Base-by-base conservation (phyloP, 2,113 vertebrate species). In the Cryptomyrus ogoouensis region DNA sequence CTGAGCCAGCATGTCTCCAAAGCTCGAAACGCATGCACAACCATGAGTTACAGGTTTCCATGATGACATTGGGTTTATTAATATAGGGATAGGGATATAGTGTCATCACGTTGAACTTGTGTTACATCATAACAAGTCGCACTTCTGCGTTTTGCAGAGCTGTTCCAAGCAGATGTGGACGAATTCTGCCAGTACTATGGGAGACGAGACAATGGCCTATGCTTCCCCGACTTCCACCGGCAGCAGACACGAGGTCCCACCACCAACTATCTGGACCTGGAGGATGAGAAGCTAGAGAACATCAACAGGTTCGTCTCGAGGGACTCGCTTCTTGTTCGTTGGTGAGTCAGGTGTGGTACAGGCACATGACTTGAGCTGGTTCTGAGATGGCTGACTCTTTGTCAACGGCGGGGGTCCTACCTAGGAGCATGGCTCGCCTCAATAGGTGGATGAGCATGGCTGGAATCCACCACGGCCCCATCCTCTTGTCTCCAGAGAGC, bases 161-260 rank as follows among this genome's bases (percentile, higher is more conserved):
- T 98, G 90, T 97, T 99, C 94, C 98, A 98, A 95, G 98, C 97
- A 44, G 97, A 98, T 92, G 97, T 97, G 91, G 98, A 99, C 91
- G 98, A 99, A 92, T 99, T 99, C 96, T 99, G 98, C 95, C 98
- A 97, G 93, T 97, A 98, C 94, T 97, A 99, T 91, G 95, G 97
- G 91, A 97, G 97, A 94, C 97, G 96, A 95, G 98, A 98, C 86
- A 95, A 95, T 91, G 96, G 97, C 49, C 93, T 97, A 86, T 99
- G 98, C 96, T 99, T 99, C 95, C 98, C 98, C 92, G 98, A 99
- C 96, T 99, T 98, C 94, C 97, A 97, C 92, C 97, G 97, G 94
- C 99, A 98, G 95, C 97, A 97, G 95, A 94, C 96, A 89, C 96
- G 97, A 94, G 96, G 96, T 88, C 98, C 97, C 93, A 97, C 97